phyloP scores from a whole-genome alignment of 2,113 vertebrate species.

The Steatornis caripensis region DNA sequence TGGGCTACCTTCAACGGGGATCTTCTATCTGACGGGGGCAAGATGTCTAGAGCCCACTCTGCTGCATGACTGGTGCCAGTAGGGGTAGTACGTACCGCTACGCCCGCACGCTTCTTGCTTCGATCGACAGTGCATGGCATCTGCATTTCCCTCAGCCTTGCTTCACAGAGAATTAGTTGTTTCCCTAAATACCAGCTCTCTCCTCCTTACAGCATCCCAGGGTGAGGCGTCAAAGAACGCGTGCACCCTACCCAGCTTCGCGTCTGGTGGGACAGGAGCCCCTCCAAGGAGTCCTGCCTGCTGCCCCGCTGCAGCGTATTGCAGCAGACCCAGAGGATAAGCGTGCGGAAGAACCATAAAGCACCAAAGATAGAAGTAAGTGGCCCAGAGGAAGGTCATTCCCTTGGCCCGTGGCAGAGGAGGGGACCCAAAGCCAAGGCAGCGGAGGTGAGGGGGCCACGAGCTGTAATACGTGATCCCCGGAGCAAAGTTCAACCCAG shows the following conservation, averaged over 20 bases:
- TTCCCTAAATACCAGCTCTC: neutral
- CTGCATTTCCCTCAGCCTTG: neutral
- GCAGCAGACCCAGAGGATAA: neutral
- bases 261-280: neutral
- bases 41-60: neutral
- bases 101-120: neutral
- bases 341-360: neutral
- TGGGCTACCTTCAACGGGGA: neutral
- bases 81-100: neutral
- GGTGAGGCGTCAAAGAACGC: neutral
- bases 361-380: neutral
- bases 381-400: neutral
- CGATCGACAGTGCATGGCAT: accelerated
- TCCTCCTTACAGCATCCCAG: neutral
- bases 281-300: neutral
- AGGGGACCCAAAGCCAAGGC: neutral
- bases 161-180: neutral
- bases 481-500: conserved; percentile 28
- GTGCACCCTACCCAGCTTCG: neutral
- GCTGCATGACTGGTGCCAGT: accelerated
- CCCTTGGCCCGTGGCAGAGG: neutral
- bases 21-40: neutral
- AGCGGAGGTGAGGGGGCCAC: neutral
- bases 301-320: accelerated
- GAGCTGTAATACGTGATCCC: neutral